Evolutionary conservation across 1,140 invertebrate species (phyloP).

Genomic region (Drosophila ohnishii): DNA sequence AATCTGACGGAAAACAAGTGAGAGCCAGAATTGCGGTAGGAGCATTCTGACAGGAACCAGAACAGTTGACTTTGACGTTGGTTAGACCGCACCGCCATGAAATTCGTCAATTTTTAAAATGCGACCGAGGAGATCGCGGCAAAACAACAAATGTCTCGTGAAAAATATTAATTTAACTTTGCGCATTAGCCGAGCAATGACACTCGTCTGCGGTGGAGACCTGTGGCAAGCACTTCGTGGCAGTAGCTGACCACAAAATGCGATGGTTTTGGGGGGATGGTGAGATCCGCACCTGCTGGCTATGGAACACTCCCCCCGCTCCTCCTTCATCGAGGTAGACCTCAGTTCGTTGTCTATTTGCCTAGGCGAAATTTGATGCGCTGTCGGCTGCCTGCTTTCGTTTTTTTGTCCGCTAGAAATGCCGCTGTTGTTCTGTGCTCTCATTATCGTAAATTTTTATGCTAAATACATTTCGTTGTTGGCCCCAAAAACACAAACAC

Average conservation of each 20-base stretch:
- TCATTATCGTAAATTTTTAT: conserved; percentile 83
- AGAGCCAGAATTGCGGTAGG: conserved; percentile 13
- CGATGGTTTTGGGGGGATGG: not conserved
- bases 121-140: conserved; percentile 20
- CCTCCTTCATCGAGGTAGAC: conserved; percentile 4
- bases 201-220: conserved; percentile 45
- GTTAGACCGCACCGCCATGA: conserved; percentile 58
- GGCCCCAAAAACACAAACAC: conserved; percentile 43
- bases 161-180: conserved; percentile 81
- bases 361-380: conserved; percentile 56
- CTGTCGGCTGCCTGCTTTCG: conserved; percentile 11
- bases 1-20: conserved; percentile 59
- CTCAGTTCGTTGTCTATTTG: conserved; percentile 59
- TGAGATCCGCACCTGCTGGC: not conserved
- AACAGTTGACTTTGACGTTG: conserved; percentile 67
- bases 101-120: conserved; percentile 66
- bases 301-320: not conserved
- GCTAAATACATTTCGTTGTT: conserved; percentile 82
- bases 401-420: conserved; percentile 14
- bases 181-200: conserved; percentile 68
- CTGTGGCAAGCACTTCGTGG: conserved; percentile 11
- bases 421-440: conserved; percentile 48
- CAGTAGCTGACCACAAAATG: conserved; percentile 35
- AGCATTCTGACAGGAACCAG: conserved; percentile 37
- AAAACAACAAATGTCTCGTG: conserved; percentile 42